phyloP scores from a whole-genome alignment of 2,888 invertebrate genomes.

The Acrobasis consociella region DNA sequence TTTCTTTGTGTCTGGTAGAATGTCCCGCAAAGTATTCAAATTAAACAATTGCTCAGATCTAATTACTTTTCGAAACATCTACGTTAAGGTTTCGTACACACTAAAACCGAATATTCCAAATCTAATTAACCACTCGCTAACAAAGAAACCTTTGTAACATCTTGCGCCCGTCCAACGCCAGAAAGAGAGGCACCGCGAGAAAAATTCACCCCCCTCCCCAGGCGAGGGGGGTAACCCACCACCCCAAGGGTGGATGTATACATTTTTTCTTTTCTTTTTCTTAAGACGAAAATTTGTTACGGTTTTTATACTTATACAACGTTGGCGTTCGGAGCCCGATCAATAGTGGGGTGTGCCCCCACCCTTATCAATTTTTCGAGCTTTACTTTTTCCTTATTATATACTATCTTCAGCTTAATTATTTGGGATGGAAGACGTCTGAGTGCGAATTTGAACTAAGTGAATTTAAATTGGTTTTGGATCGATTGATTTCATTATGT shows the following conservation, averaged over 20 bases:
- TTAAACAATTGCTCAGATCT: not conserved
- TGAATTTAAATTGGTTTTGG: conserved; percentile 21
- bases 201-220: conserved; percentile 62
- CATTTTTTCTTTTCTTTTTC: conserved; percentile 83
- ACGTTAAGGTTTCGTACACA: not conserved
- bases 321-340: conserved; percentile 63
- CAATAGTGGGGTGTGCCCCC: conserved; percentile 61
- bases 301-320: conserved; percentile 80
- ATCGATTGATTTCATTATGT: not conserved
- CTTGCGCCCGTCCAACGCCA: conserved; percentile 62
- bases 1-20: not conserved
- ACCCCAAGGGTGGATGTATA: conserved; percentile 72
- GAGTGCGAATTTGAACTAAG: conserved; percentile 34
- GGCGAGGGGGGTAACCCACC: conserved; percentile 39
- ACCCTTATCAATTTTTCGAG: conserved; percentile 82
- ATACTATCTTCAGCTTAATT: conserved; percentile 57
- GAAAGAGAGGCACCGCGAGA: conserved; percentile 68
- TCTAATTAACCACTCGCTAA: conserved; percentile 66
- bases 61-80: not conserved
- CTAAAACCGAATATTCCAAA: conserved; percentile 43
- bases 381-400: conserved; percentile 69
- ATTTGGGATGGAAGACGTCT: conserved; percentile 43
- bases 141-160: conserved; percentile 78
- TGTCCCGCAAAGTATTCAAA: not conserved
- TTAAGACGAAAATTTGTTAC: conserved; percentile 84